phyloP scores from a whole-genome alignment of 2,113 vertebrate species.

The Thalassoma bifasciatum region DNA sequence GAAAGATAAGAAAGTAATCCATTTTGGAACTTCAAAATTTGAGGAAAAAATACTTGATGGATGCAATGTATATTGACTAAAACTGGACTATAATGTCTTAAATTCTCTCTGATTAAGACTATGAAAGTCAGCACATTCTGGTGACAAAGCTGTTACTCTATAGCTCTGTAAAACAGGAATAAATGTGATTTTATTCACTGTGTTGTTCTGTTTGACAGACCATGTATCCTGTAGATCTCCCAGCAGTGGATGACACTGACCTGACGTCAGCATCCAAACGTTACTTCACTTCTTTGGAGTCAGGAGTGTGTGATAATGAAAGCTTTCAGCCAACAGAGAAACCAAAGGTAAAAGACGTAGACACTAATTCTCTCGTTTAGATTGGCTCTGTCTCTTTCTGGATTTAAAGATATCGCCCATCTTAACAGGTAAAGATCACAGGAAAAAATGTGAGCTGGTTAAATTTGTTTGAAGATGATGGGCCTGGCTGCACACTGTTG shows the following conservation, averaged over 20 bases:
- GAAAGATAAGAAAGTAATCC: no score
- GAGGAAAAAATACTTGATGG: no score
- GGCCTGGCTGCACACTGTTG: constrained; percentile 56
- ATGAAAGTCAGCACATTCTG: no score
- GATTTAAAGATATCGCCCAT: not conserved
- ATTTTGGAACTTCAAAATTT: no score
- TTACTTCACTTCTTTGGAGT: constrained; percentile 52
- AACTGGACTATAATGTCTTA: no score
- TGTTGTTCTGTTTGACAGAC: not conserved
- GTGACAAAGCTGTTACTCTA: no score
- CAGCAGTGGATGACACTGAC: constrained; percentile 40
- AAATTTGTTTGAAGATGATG: constrained; percentile 73
- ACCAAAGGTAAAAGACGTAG: constrained; percentile 41
- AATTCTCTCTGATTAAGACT: no score
- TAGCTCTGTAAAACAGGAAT: not conserved
- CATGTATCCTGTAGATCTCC: constrained; percentile 73
- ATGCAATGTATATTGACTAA: no score
- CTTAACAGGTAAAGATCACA: constrained; percentile 72
- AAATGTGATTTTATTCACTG: not conserved
- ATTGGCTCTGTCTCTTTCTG: not conserved
- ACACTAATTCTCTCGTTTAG: not conserved
- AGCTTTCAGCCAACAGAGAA: constrained; percentile 34
- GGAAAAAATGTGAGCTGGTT: constrained; percentile 58
- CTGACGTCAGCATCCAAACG: constrained; percentile 33
- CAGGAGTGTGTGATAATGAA: not conserved